These are phyloP conservation scores for Contarinia nasturtii DNA, from an alignment of 1,140 invertebrate genomes.

Conservation along the genomic window DNA sequence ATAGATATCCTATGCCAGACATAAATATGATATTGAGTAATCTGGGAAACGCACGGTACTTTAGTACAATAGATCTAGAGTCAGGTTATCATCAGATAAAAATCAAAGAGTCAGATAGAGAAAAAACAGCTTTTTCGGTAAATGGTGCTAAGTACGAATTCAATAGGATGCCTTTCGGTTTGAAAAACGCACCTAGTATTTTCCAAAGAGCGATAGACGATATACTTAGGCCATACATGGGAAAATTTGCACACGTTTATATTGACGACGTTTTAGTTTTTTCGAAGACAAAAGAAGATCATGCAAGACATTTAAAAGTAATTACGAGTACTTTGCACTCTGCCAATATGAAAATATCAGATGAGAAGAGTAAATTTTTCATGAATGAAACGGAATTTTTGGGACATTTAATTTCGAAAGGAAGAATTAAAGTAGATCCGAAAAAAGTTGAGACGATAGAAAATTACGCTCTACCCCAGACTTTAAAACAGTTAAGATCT, in stretches of 20 bases:
- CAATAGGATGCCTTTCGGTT: slow-evolving; percentile 19
- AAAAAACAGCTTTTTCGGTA: slow-evolving; percentile 27
- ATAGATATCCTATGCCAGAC: slow-evolving; percentile 28
- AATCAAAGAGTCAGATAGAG: slow-evolving; percentile 8
- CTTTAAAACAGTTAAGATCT: slow-evolving; percentile 17
- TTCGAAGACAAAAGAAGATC: background rate
- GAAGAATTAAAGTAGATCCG: slow-evolving; percentile 4
- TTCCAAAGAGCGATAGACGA: slow-evolving; percentile 24
- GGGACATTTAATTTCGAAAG: slow-evolving; percentile 7
- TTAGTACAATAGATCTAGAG: slow-evolving; percentile 26
- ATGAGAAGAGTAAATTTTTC: slow-evolving; percentile 4
- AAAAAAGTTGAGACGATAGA: background rate
- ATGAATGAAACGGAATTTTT: background rate
- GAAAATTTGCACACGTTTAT: background rate
- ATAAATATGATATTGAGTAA: slow-evolving; percentile 25
- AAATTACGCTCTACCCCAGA: slow-evolving; percentile 12
- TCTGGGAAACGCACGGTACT: slow-evolving; percentile 22
- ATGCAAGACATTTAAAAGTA: background rate
- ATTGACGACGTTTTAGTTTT: background rate
- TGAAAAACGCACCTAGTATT: slow-evolving; percentile 19
- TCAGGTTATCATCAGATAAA: slow-evolving; percentile 30
- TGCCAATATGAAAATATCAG: background rate
- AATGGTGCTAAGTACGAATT: slow-evolving; percentile 17
- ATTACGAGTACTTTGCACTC: background rate
- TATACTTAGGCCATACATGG: slow-evolving; percentile 5